A percentile compares a stretch with the other conserved stretches of the same genome.
phyloP scores from a whole-genome alignment of 2,888 invertebrate genomes.

The Clunio marinus region DNA sequence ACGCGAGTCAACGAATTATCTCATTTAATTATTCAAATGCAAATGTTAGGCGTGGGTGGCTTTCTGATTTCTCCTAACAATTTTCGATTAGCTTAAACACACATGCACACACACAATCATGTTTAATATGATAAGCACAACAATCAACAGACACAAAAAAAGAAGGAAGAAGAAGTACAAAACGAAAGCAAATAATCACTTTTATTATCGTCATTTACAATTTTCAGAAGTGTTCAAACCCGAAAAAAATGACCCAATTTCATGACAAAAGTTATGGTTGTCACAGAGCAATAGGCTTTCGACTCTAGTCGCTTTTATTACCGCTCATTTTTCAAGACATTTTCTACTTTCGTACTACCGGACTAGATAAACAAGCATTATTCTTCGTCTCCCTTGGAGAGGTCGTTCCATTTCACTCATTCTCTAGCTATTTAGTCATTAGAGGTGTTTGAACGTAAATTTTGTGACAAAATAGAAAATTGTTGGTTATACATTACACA shows the following conservation, averaged over 20 bases:
- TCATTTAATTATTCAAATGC: conserved; percentile 18
- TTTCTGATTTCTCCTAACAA: too few species aligned
- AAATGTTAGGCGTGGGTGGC: not conserved
- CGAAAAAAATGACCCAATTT: too few species aligned
- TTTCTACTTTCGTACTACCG: not conserved
- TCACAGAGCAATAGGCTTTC: too few species aligned
- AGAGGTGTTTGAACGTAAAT: not conserved
- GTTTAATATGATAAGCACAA: not conserved
- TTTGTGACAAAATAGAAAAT: conserved; percentile 29
- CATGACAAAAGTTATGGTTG: too few species aligned
- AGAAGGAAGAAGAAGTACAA: not conserved
- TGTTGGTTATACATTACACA: conserved; percentile 29
- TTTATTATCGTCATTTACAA: conserved; percentile 22
- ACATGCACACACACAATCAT: too few species aligned
- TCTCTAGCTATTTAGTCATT: not conserved
- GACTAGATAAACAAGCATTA: conserved; percentile 3
- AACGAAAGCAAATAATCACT: conserved; percentile 31
- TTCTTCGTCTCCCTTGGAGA: not conserved
- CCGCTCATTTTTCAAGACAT: not conserved
- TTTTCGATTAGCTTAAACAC: too few species aligned
- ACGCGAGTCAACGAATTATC: conserved; percentile 15
- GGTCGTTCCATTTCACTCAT: not conserved
- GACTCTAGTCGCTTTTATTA: too few species aligned
- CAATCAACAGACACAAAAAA: not conserved
- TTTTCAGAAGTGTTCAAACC: too few species aligned